A percentile compares a stretch with the other conserved stretches of the same genome.
phyloP scores from a whole-genome alignment of 2,888 invertebrate genomes.

The Leucoptera coffeella region DNA sequence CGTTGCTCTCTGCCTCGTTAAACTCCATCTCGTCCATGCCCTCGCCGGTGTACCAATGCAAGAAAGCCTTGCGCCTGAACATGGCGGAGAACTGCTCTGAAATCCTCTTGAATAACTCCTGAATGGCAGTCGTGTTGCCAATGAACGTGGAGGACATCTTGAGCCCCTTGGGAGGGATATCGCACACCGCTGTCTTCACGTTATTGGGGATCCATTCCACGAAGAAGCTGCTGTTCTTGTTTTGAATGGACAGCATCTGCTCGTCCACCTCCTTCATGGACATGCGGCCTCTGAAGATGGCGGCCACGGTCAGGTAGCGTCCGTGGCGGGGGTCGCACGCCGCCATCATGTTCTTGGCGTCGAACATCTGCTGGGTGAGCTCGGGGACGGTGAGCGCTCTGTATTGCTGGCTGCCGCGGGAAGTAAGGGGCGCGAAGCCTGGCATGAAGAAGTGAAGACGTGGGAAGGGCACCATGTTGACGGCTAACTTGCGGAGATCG shows the following conservation, averaged over 20 bases:
- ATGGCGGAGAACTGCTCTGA: slow-evolving; percentile 86
- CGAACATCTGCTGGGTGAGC: slow-evolving; percentile 88
- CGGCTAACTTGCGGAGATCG: slow-evolving; percentile 75
- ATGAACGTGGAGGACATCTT: slow-evolving; percentile 89
- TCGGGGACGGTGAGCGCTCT: slow-evolving; percentile 87
- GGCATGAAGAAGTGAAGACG: slow-evolving; percentile 95
- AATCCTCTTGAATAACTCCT: slow-evolving; percentile 84
- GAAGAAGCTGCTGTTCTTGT: slow-evolving; percentile 74
- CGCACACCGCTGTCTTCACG: slow-evolving; percentile 75
- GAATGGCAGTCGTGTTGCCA: slow-evolving; percentile 82
- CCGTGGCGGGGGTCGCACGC: slow-evolving; percentile 92
- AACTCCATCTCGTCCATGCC: slow-evolving; percentile 99
- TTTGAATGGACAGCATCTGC: slow-evolving; percentile 79
- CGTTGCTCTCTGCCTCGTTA: slow-evolving; percentile 93
- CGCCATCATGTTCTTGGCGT: slow-evolving; percentile 96
- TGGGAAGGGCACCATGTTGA: slow-evolving; percentile 98
- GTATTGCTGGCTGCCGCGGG: slow-evolving; percentile 85
- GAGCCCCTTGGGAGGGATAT: slow-evolving; percentile 67
- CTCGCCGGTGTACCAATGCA: slow-evolving; percentile 97
- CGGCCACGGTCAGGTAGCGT: slow-evolving; percentile 84
- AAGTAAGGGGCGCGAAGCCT: slow-evolving; percentile 90
- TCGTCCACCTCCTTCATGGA: slow-evolving; percentile 90
- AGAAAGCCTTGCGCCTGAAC: slow-evolving; percentile 94
- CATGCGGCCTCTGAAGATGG: slow-evolving; percentile 87
- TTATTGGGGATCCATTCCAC: slow-evolving; percentile 81